A percentile compares a stretch with the other conserved stretches of the same genome.
These are phyloP conservation scores for Papilio machaon DNA, from an alignment of 1,140 invertebrate genomes.

Conservation along the genomic window DNA sequence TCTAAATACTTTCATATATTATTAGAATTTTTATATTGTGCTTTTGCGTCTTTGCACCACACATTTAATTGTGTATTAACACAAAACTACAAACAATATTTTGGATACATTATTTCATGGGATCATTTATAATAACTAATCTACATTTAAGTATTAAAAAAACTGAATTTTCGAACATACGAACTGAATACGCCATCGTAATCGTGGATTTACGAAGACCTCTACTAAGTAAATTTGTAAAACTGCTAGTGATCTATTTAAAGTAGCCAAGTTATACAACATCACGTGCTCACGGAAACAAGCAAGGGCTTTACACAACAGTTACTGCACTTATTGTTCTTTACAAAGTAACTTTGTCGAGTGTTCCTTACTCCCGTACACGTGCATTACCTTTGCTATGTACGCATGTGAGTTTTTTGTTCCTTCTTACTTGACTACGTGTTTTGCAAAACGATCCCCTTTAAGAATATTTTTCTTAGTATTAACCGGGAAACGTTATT, in stretches of 20 bases:
- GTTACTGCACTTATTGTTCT: constrained; percentile 31
- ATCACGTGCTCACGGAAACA: constrained; percentile 33
- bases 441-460: background rate
- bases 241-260: background rate
- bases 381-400: constrained; percentile 33
- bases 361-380: background rate
- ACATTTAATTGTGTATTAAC: too few relatives aligned
- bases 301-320: constrained; percentile 36
- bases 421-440: background rate
- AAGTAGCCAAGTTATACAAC: constrained; percentile 29
- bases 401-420: constrained; percentile 40
- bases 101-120: too few relatives aligned
- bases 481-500: background rate
- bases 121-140: too few relatives aligned
- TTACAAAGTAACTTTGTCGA: constrained; percentile 8
- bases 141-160: too few relatives aligned
- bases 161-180: too few relatives aligned
- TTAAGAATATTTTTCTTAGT: background rate
- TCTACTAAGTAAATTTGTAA: background rate
- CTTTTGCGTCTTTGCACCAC: too few relatives aligned
- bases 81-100: too few relatives aligned
- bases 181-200: too few relatives aligned
- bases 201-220: too few relatives aligned
- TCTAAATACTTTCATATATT: background rate
- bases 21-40: background rate